Evolutionary conservation across 2,888 invertebrate genomes (phyloP).

Genomic region (Hydraecia micacea): DNA sequence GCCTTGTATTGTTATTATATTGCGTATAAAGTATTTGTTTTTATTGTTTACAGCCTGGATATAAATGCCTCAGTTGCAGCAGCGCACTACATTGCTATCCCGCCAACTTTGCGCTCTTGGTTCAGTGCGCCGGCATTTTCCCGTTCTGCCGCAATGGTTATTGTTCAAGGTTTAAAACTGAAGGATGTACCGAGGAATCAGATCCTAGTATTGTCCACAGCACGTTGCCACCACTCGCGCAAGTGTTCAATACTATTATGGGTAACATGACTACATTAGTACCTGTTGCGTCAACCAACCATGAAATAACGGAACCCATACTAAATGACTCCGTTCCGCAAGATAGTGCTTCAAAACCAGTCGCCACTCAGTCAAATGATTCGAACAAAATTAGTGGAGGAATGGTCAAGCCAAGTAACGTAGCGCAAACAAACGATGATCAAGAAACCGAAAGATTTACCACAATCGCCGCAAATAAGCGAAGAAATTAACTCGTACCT

Average conservation of each 20-base stretch:
- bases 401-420: not conserved
- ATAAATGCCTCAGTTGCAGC: constrained; percentile 71
- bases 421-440: not conserved
- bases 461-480: not conserved
- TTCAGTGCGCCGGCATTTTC: constrained; percentile 71
- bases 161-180: constrained; percentile 70
- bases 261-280: constrained; percentile 33
- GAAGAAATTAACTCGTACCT: constrained; percentile 12
- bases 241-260: constrained; percentile 17
- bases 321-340: constrained; percentile 16
- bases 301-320: constrained; percentile 14
- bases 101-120: constrained; percentile 70
- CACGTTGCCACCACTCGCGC: constrained; percentile 46
- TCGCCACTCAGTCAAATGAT: constrained; percentile 15
- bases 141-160: constrained; percentile 73
- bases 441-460: constrained; percentile 30
- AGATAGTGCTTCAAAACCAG: constrained; percentile 37
- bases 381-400: constrained; percentile 17
- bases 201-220: constrained; percentile 30
- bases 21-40: not conserved
- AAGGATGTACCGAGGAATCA: constrained; percentile 65
- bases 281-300: constrained; percentile 8
- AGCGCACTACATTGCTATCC: constrained; percentile 74
- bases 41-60: constrained; percentile 70
- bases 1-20: not conserved